Evolutionary conservation across 2,113 vertebrate genomes (phyloP).

Genomic region (Clupea harengus): DNA sequence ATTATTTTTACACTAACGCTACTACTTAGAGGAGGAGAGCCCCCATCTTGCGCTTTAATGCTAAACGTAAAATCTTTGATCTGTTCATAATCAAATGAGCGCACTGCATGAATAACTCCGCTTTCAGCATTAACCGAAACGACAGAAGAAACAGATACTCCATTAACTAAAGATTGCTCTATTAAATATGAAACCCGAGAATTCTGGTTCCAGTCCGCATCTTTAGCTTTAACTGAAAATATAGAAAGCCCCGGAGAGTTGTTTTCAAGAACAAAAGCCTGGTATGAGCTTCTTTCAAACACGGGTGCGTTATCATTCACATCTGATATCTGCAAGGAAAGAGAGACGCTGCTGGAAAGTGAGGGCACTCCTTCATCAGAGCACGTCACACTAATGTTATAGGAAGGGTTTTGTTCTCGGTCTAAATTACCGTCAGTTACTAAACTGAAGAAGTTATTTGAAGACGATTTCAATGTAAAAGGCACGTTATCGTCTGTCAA

Average conservation of each 20-base stretch:
- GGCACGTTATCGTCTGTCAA: constrained; percentile 32
- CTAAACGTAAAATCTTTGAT: constrained; percentile 57
- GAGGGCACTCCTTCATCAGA: constrained; percentile 44
- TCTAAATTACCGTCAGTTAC: constrained; percentile 43
- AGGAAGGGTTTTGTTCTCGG: constrained; percentile 32
- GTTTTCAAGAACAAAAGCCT: constrained; percentile 44
- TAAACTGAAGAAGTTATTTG: constrained; percentile 54
- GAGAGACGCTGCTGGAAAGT: constrained; percentile 30
- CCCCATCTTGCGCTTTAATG: constrained; percentile 62
- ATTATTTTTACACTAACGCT: constrained; percentile 42
- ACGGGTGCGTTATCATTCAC: constrained; percentile 47
- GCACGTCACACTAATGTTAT: constrained; percentile 46
- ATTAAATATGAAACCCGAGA: constrained; percentile 48
- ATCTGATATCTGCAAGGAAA: constrained; percentile 45
- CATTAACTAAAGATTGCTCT: constrained; percentile 60
- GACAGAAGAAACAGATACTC: constrained; percentile 58
- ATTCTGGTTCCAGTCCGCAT: constrained; percentile 51
- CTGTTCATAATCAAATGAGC: constrained; percentile 68
- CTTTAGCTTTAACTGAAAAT: constrained; percentile 38
- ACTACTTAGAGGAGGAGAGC: constrained; percentile 59
- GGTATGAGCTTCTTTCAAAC: constrained; percentile 34
- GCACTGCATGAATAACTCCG: constrained; percentile 60
- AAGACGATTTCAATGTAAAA: constrained; percentile 44
- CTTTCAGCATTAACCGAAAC: constrained; percentile 63
- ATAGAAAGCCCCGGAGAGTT: constrained; percentile 42